Conservation (phyloP, 2,888 invertebrate genomes). For the Leptopilina myrica region DNA sequence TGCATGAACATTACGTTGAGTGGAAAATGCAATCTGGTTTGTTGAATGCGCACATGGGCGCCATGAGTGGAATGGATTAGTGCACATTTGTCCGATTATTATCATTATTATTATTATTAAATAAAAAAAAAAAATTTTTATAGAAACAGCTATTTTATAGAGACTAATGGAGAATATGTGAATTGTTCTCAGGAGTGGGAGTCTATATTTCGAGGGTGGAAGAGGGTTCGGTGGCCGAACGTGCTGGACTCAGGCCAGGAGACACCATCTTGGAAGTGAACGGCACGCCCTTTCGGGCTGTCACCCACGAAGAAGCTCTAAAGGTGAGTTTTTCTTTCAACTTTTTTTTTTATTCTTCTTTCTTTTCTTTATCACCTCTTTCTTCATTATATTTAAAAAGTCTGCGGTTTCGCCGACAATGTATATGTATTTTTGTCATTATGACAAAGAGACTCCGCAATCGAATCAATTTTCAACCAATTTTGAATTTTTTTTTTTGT, state of each 20-base stretch:
- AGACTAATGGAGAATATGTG: conserved; percentile 66
- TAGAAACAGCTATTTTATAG: conserved; percentile 49
- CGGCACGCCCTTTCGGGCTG: conserved; percentile 94
- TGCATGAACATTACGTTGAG: conserved; percentile 6
- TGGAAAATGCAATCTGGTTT: not conserved
- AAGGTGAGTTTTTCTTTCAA: conserved; percentile 81
- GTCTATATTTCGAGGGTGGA: conserved; percentile 95
- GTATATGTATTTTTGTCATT: not conserved
- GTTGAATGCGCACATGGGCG: conserved; percentile 38
- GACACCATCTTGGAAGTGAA: conserved; percentile 97
- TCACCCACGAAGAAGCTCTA: conserved; percentile 94
- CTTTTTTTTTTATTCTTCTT: not conserved
- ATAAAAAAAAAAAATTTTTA: not conserved
- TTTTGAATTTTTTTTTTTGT: too few relatives aligned
- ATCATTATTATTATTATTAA: too few relatives aligned
- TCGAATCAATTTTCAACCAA: too few relatives aligned
- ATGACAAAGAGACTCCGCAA: not conserved
- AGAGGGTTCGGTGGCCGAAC: conserved; percentile 92
- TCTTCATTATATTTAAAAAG: not conserved
- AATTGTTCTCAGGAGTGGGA: conserved; percentile 85
- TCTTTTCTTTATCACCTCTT: not conserved
- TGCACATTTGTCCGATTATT: conserved; percentile 22
- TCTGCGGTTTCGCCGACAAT: conserved; percentile 36
- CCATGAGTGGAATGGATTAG: conserved; percentile 58
- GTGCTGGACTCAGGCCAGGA: conserved; percentile 91